A percentile compares a stretch with the other conserved stretches of the same genome.
These are phyloP conservation scores for Lasioglossum morio DNA, from an alignment of 2,888 invertebrate species.

Conservation along the genomic window DNA sequence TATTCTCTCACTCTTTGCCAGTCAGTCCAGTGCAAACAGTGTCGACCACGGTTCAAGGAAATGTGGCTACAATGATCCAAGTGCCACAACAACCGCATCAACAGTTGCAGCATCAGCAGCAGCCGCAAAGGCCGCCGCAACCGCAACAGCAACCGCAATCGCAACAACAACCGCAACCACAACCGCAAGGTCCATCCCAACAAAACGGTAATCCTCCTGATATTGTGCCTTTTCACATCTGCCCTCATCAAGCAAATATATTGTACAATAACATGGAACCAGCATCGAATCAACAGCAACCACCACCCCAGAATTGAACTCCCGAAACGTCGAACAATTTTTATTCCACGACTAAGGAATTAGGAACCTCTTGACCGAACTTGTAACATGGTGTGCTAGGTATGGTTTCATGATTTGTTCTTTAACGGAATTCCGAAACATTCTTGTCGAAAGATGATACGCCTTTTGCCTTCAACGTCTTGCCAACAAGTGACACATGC, in stretches of 20 bases:
- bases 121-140: slow-evolving; percentile 73
- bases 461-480: too few relatives aligned
- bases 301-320: slow-evolving; percentile 71
- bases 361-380: background rate
- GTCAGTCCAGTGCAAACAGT: slow-evolving; percentile 72
- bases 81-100: slow-evolving; percentile 71
- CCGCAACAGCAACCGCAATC: slow-evolving; percentile 27
- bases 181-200: slow-evolving; percentile 66
- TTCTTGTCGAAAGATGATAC: too few relatives aligned
- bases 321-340: background rate
- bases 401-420: too few relatives aligned
- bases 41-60: slow-evolving; percentile 63
- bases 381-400: background rate
- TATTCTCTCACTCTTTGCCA: slow-evolving; percentile 77
- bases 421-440: too few relatives aligned
- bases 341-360: background rate
- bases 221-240: slow-evolving; percentile 79
- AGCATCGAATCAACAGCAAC: slow-evolving; percentile 72
- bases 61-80: slow-evolving; percentile 77
- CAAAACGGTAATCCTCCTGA: slow-evolving; percentile 71
- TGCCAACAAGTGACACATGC: too few relatives aligned
- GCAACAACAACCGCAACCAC: slow-evolving; percentile 66
- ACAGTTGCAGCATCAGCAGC: slow-evolving; percentile 68
- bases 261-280: slow-evolving; percentile 77
- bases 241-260: slow-evolving; percentile 75